Evolutionary conservation across 2,113 vertebrate species (phyloP).

Genomic region (Eretmochelys imbricata): DNA sequence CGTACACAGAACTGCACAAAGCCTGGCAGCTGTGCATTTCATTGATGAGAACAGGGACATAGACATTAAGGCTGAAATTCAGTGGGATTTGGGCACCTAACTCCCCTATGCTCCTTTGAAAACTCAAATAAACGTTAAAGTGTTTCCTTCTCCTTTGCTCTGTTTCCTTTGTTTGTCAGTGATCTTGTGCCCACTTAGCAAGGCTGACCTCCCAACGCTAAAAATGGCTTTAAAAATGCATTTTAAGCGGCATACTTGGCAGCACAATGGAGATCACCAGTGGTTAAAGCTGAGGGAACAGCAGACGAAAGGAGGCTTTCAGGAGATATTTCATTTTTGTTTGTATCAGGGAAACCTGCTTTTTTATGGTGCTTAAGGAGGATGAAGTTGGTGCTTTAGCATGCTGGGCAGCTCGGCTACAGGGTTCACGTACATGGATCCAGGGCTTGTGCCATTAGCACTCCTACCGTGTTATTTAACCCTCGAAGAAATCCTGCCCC

Average conservation of each 20-base stretch:
- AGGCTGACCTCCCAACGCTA: not conserved
- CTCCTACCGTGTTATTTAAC: not conserved
- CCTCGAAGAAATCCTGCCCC: not conserved
- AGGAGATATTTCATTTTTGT: not conserved
- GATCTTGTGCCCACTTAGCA: not conserved
- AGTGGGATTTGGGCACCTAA: too few relatives aligned
- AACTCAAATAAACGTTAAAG: not conserved
- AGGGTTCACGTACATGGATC: accelerated
- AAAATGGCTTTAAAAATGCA: not conserved
- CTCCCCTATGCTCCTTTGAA: not conserved
- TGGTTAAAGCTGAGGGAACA: not conserved
- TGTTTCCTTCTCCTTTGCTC: not conserved
- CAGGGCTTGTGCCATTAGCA: not conserved
- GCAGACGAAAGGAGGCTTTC: not conserved
- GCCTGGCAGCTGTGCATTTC: too few relatives aligned
- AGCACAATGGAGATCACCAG: not conserved
- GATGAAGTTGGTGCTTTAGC: not conserved
- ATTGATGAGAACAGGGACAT: too few relatives aligned
- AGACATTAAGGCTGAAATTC: too few relatives aligned
- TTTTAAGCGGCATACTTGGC: too few relatives aligned
- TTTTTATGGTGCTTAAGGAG: not conserved
- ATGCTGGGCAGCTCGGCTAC: not conserved
- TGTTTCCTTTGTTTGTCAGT: not conserved
- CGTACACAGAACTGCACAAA: too few relatives aligned
- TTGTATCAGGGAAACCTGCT: not conserved